These are phyloP conservation scores for Electrophaes corylata DNA, from an alignment of 2,888 invertebrate genomes.

Conservation along the genomic window DNA sequence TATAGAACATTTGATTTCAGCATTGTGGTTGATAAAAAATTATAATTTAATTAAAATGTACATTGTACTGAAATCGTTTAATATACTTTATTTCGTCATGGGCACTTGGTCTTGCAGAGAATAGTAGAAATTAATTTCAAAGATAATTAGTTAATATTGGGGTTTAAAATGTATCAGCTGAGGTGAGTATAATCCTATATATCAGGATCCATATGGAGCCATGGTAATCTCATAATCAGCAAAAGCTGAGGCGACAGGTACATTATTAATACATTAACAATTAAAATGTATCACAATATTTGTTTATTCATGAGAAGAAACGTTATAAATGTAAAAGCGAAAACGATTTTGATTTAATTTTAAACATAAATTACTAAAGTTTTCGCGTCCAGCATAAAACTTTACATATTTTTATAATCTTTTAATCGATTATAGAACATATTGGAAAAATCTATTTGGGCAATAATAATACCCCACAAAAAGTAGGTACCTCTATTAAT, in stretches of 20 bases:
- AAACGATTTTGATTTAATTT: conserved; percentile 22
- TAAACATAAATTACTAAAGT: conserved; percentile 4
- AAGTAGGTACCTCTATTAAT: no score
- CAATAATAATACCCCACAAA: no score
- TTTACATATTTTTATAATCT: not conserved
- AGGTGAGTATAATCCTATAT: conserved; percentile 41
- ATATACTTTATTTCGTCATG: no score
- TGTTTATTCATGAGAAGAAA: conserved; percentile 20
- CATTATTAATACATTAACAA: conserved; percentile 37
- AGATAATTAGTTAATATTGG: not conserved
- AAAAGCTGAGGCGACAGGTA: conserved; percentile 36
- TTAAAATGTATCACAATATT: conserved; percentile 30
- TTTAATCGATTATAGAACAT: not conserved
- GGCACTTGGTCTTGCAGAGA: no score
- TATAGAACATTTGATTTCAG: no score
- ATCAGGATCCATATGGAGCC: no score
- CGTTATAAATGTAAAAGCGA: conserved; percentile 42
- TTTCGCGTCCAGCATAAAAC: conserved; percentile 26
- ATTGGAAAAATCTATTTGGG: not conserved
- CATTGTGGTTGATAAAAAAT: no score
- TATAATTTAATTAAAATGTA: no score
- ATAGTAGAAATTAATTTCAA: not conserved
- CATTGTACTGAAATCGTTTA: no score
- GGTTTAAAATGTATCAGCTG: conserved; percentile 44
- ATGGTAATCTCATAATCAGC: conserved; percentile 40